Conservation (phyloP, 2,888 invertebrate species). For the Polydrusus cervinus region DNA sequence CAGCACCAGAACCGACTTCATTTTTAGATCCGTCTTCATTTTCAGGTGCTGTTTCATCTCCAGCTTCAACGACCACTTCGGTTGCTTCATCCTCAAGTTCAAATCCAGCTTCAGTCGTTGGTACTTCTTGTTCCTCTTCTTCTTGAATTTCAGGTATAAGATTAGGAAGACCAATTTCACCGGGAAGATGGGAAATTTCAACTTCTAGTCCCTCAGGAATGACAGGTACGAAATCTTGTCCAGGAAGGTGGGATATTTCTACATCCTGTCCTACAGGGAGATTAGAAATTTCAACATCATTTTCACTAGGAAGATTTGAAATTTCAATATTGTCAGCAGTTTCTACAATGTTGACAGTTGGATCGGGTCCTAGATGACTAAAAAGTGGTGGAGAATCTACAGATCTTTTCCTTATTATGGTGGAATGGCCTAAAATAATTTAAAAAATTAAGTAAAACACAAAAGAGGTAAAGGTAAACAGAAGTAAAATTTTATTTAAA, state of each 20-base stretch:
- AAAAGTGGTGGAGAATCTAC: conserved; percentile 13
- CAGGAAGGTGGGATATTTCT: conserved; percentile 41
- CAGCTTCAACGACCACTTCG: background rate
- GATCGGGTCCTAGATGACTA: background rate
- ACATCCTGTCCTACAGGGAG: conserved; percentile 25
- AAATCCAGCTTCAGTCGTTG: background rate
- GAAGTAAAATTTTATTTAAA: background rate
- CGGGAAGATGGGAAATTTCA: conserved; percentile 31
- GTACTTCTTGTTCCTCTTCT: background rate
- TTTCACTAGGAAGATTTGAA: conserved; percentile 23
- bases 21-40: conserved; percentile 12
- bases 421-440: conserved; percentile 10
- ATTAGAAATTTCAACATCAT: conserved; percentile 31
- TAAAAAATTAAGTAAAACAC: background rate
- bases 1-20: conserved; percentile 19
- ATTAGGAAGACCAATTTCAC: conserved; percentile 31
- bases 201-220: conserved; percentile 10
- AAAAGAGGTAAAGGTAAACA: background rate
- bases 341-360: background rate
- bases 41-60: background rate
- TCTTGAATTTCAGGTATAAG: conserved; percentile 18
- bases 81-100: background rate
- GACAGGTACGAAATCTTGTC: background rate
- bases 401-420: background rate
- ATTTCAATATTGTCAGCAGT: conserved; percentile 9